Conservation (phyloP, 2,888 invertebrate genomes). For the Rosalia funebris region DNA sequence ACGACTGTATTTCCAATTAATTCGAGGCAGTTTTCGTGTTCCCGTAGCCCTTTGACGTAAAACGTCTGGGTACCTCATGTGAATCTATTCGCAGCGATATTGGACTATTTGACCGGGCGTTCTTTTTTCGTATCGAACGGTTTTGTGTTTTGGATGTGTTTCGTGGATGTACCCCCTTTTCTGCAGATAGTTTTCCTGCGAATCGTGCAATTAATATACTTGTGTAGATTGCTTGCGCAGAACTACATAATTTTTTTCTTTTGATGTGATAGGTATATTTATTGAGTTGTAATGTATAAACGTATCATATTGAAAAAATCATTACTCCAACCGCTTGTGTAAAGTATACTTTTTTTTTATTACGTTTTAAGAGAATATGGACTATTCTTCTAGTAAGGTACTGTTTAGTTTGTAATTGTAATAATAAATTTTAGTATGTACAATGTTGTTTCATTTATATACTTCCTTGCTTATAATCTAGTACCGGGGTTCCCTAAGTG, state of each 20-base stretch:
- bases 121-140: conserved; percentile 11
- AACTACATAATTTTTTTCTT: conserved; percentile 48
- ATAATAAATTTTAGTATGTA: conserved; percentile 62
- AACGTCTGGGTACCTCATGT: no score
- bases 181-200: conserved; percentile 47
- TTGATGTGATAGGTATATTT: conserved; percentile 45
- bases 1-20: no score
- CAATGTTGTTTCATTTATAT: conserved; percentile 37
- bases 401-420: conserved; percentile 62
- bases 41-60: no score
- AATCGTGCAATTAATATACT: conserved; percentile 56
- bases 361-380: conserved; percentile 63
- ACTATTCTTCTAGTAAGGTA: conserved; percentile 64
- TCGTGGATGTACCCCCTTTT: conserved; percentile 38
- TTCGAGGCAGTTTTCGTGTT: no score
- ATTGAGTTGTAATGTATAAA: conserved; percentile 38
- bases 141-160: conserved; percentile 28
- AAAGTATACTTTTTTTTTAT: conserved; percentile 61
- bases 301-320: conserved; percentile 35
- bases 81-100: no score
- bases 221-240: conserved; percentile 57
- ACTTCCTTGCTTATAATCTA: no score
- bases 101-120: conserved; percentile 4
- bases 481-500: no score
- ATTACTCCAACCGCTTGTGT: conserved; percentile 57